Conservation (phyloP, 2,113 vertebrate genomes). For the Tychaedon coryphoeus region DNA sequence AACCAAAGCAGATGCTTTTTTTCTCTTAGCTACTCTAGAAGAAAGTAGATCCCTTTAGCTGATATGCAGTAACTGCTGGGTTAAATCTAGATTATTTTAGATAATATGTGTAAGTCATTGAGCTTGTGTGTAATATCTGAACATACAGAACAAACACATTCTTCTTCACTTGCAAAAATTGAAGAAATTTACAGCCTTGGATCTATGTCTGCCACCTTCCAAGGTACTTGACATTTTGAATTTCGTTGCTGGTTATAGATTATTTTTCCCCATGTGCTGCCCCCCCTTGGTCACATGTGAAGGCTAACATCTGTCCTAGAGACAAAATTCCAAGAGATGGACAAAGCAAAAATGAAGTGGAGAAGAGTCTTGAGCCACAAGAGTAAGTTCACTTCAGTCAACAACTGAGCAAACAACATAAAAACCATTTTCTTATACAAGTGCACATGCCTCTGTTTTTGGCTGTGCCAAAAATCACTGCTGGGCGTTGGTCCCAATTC, state of each 20-base stretch:
- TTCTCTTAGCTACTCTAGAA: neutral
- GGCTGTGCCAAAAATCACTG: neutral
- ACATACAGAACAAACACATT: neutral
- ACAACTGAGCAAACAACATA: neutral
- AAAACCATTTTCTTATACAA: neutral
- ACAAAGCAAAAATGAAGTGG: neutral
- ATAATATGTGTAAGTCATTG: neutral
- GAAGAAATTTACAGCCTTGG: neutral
- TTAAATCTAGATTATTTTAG: neutral
- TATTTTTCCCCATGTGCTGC: accelerated
- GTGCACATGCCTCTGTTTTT: neutral
- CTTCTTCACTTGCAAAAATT: neutral
- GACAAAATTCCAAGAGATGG: neutral
- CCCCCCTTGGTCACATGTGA: neutral
- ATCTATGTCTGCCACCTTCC: neutral
- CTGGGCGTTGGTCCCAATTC: neutral
- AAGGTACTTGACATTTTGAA: neutral
- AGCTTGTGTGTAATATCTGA: neutral
- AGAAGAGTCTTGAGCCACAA: neutral
- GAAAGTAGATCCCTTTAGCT: neutral
- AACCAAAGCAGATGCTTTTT: neutral
- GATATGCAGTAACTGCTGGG: neutral
- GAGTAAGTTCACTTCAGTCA: neutral
- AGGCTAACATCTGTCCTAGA: neutral
- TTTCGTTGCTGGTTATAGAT: neutral